phyloP scores from a whole-genome alignment of 1,140 invertebrate species.

The Panulirus ornatus region DNA sequence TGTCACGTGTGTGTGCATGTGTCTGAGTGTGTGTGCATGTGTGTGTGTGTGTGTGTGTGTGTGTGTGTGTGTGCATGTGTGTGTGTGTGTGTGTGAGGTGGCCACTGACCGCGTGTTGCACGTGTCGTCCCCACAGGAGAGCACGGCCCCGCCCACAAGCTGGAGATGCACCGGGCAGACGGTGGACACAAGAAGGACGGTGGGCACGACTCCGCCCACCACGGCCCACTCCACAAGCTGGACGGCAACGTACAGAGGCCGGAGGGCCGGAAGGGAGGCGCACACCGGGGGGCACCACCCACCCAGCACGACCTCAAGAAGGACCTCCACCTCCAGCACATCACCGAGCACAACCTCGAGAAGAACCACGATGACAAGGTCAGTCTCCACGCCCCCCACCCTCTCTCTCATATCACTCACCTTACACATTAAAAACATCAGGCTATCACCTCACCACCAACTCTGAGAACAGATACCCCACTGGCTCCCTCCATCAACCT shows the following conservation, averaged over 20 bases:
- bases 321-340: constrained; percentile 59
- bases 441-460: not conserved
- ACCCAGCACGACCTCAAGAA: constrained; percentile 48
- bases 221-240: not conserved
- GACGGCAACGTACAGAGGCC: not conserved
- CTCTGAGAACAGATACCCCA: not conserved
- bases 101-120: too few species aligned
- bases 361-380: constrained; percentile 65
- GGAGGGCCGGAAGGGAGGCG: not conserved
- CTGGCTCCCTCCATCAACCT: not conserved
- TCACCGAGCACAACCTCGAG: constrained; percentile 64
- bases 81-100: too few species aligned
- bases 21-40: too few species aligned
- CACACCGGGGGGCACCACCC: not conserved
- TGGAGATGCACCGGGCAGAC: constrained; percentile 3
- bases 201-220: not conserved
- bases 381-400: too few species aligned
- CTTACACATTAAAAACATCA: not conserved
- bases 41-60: too few species aligned
- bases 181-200: not conserved
- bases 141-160: constrained; percentile 46
- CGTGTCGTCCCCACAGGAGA: constrained; percentile 50
- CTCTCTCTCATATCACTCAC: not conserved
- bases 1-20: too few species aligned
- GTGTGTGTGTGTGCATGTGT: too few species aligned